Percentiles rank a stretch among this genome's conserved stretches.
phyloP scores from a whole-genome alignment of 2,113 vertebrate genomes.

The Cathartes aura region DNA sequence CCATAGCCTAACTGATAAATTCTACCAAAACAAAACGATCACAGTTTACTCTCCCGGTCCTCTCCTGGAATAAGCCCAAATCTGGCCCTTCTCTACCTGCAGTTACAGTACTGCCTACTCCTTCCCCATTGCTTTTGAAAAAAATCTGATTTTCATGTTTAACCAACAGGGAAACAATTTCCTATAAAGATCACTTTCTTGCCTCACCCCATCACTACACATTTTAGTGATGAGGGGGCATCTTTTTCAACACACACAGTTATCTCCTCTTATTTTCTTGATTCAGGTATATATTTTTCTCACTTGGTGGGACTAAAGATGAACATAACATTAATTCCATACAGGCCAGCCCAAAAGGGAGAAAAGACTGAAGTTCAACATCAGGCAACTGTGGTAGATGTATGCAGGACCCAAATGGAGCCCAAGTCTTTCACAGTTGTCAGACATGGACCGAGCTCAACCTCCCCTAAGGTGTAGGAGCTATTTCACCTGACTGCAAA shows the following conservation, averaged over 20 bases:
- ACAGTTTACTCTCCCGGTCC: fast-evolving
- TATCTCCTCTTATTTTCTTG: not conserved
- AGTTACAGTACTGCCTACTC: not conserved
- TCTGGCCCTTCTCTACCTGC: not conserved
- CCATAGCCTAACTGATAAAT: not conserved
- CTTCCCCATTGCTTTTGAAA: not conserved
- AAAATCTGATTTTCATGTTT: not conserved
- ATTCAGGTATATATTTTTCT: not conserved
- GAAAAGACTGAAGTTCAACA: not conserved
- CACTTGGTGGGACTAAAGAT: not conserved
- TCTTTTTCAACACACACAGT: not conserved
- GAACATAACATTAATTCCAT: not conserved
- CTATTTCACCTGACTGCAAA: not conserved
- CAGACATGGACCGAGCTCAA: not conserved
- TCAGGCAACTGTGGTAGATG: not conserved
- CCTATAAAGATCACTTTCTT: not conserved
- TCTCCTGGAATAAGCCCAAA: not conserved
- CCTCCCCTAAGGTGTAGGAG: not conserved
- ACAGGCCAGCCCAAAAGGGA: not conserved
- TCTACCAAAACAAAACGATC: not conserved
- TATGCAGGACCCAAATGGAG: not conserved
- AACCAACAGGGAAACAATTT: not conserved
- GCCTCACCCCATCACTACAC: not conserved
- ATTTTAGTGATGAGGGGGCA: not conserved
- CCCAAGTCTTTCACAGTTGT: not conserved